Percentiles rank a stretch among this genome's conserved stretches.
phyloP scores from a whole-genome alignment of 92 coral and sea anemone genomes.

The Paragorgia papillata region DNA sequence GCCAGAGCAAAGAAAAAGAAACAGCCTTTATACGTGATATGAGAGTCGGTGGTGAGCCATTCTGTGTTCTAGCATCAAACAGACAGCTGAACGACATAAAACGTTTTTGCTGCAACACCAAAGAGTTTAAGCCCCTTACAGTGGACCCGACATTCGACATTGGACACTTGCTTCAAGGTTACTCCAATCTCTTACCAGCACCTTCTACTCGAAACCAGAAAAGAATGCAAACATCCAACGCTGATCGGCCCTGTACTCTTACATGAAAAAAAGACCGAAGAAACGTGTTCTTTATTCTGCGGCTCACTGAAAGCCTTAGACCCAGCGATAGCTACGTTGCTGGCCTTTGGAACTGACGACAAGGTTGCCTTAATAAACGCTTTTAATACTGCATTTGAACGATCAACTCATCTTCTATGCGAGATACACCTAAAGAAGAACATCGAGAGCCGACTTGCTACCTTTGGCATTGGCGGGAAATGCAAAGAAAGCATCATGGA shows the following conservation, averaged over 20 bases:
- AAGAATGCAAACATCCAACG: constrained; percentile 61
- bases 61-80: constrained; percentile 55
- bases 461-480: neutral
- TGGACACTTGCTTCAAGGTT: constrained; percentile 59
- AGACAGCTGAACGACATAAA: constrained; percentile 54
- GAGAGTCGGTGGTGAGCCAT: constrained; percentile 64
- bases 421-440: constrained; percentile 13
- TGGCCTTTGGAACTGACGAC: constrained; percentile 42
- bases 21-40: constrained; percentile 63
- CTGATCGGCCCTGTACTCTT: constrained; percentile 31
- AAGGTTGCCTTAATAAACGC: constrained; percentile 3
- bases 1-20: constrained; percentile 44
- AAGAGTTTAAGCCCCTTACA: constrained; percentile 59
- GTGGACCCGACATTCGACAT: constrained; percentile 67
- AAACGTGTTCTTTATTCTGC: constrained; percentile 21
- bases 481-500: constrained; percentile 32
- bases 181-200: constrained; percentile 65
- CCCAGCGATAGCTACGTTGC: constrained; percentile 8
- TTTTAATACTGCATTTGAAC: constrained; percentile 29
- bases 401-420: constrained; percentile 25
- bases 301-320: constrained; percentile 13
- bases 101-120: constrained; percentile 60
- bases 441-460: constrained; percentile 16
- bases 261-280: constrained; percentile 34
- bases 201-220: constrained; percentile 42